Conservation (phyloP, 92 coral and sea anemone species). For the Desmophyllum pertusum region DNA sequence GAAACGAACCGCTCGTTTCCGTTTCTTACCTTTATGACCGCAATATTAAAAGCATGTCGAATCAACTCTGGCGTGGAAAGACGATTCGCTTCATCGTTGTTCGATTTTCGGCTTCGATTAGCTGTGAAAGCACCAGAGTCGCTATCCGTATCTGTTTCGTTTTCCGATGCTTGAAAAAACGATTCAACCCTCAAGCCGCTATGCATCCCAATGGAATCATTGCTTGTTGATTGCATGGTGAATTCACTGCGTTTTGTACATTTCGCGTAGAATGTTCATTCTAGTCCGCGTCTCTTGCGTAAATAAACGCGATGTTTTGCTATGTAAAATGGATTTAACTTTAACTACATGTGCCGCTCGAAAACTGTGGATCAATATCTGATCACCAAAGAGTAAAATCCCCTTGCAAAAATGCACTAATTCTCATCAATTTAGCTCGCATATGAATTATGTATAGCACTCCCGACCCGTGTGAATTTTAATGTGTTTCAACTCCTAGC, state of each 20-base stretch:
- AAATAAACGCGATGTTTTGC: slow-evolving; percentile 9
- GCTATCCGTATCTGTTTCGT: slow-evolving; percentile 58
- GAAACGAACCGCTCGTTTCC: not conserved
- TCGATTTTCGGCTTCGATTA: slow-evolving; percentile 19
- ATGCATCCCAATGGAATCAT: not conserved
- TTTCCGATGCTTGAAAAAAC: slow-evolving; percentile 24
- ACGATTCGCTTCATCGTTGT: slow-evolving; percentile 32
- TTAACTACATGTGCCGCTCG: not conserved
- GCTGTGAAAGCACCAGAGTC: slow-evolving; percentile 48
- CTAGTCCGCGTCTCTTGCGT: not conserved
- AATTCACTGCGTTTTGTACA: not conserved
- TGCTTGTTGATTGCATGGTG: slow-evolving; percentile 31
- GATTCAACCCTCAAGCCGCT: slow-evolving; percentile 39
- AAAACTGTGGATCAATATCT: slow-evolving; percentile 5
- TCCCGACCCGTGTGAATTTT: slow-evolving; percentile 42
- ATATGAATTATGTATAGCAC: slow-evolving; percentile 38
- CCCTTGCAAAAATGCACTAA: slow-evolving; percentile 21
- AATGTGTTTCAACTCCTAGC: slow-evolving; percentile 23
- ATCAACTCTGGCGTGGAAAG: slow-evolving; percentile 74
- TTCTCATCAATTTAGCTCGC: slow-evolving; percentile 7
- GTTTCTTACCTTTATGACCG: slow-evolving; percentile 63
- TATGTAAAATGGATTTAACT: not conserved
- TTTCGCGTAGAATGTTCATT: slow-evolving; percentile 5
- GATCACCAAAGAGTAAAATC: not conserved
- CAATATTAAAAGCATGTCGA: slow-evolving; percentile 66